A percentile compares a stretch with the other conserved stretches of the same genome.
Conservation (phyloP, 2,888 invertebrate genomes). For the Pachydiplax longipennis region DNA sequence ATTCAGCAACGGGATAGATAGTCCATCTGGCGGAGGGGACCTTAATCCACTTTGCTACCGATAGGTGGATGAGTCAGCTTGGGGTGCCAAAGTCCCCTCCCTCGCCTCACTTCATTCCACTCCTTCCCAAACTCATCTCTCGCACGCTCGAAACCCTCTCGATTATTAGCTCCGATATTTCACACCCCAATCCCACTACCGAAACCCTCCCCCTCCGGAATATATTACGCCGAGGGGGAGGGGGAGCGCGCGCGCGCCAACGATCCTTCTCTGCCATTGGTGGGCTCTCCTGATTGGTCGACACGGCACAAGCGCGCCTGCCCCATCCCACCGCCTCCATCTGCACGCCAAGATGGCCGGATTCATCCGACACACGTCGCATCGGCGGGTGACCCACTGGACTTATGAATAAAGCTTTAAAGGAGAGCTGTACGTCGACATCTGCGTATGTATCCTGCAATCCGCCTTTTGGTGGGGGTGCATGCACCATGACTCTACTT, state of each 20-base stretch:
- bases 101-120: not conserved
- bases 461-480: no score
- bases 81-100: not conserved
- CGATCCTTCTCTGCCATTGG: no score
- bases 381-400: no score
- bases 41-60: constrained; percentile 42
- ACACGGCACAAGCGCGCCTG: no score
- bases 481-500: no score
- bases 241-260: not conserved
- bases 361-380: no score
- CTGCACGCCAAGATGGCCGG: no score
- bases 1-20: not conserved
- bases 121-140: not conserved
- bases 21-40: not conserved
- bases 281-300: no score
- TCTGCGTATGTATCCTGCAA: no score
- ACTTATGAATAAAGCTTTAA: no score
- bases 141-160: not conserved
- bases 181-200: not conserved
- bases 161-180: constrained; percentile 10
- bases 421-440: no score
- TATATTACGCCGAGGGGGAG: not conserved
- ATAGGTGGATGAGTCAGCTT: not conserved
- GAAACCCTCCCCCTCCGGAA: not conserved
- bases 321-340: no score